Percentiles rank a stretch among this genome's conserved stretches.
phyloP scores from a whole-genome alignment of 2,888 invertebrate genomes.

The Actias luna region DNA sequence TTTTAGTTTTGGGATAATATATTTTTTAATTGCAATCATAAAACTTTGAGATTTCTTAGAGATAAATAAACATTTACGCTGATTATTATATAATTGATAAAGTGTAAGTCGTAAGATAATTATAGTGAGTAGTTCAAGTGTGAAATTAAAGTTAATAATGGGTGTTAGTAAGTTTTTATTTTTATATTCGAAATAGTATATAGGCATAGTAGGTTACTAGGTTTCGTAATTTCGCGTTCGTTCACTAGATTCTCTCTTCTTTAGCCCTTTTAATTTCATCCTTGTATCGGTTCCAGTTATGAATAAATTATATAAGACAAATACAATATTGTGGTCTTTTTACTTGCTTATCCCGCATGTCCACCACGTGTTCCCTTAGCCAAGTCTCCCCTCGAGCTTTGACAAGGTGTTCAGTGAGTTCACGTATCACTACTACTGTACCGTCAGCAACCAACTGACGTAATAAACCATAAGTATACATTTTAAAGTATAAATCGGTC shows the following conservation, averaged over 20 bases:
- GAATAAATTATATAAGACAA: conserved; percentile 76
- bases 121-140: conserved; percentile 37
- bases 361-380: conserved; percentile 48
- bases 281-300: conserved; percentile 72
- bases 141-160: conserved; percentile 36
- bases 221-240: conserved; percentile 53
- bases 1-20: neutral
- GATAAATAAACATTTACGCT: neutral
- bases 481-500: conserved; percentile 32
- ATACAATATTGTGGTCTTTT: conserved; percentile 62
- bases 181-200: conserved; percentile 62
- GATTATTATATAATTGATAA: neutral
- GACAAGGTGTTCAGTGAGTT: neutral
- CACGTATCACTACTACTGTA: neutral
- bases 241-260: conserved; percentile 40
- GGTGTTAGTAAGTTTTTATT: conserved; percentile 58
- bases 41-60: too few species aligned
- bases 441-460: neutral
- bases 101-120: neutral
- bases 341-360: conserved; percentile 77
- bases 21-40: too few species aligned
- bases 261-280: conserved; percentile 44
- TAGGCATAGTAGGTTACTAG: conserved; percentile 43
- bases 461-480: conserved; percentile 25
- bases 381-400: neutral